Evolutionary conservation across 2,797 vertebrate species (phyloP).

Genomic region (Halcyon smyrnensis): DNA sequence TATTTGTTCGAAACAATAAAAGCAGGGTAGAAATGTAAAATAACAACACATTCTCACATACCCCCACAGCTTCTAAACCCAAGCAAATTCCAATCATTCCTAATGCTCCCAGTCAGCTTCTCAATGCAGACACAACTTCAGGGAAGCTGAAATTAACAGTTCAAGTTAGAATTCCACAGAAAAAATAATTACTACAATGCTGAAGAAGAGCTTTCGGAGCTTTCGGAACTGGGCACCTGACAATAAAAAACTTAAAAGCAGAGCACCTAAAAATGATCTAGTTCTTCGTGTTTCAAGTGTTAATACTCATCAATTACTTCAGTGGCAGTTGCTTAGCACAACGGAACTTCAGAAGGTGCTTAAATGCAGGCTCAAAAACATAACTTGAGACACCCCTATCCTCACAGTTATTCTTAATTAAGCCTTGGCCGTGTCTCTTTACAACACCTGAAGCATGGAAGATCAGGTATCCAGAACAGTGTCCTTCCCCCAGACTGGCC

Average conservation of each 20-base stretch:
- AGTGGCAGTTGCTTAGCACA: not conserved
- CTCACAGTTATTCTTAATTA: not conserved
- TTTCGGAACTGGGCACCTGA: not conserved
- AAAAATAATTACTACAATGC: constrained; percentile 14
- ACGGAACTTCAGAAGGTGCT: not conserved
- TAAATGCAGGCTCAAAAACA: not conserved
- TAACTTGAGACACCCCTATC: not conserved
- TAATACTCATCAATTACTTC: not conserved
- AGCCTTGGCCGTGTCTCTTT: constrained; percentile 17
- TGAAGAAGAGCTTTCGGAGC: not conserved
- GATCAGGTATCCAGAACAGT: constrained; percentile 12
- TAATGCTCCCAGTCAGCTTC: constrained; percentile 59
- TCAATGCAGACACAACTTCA: constrained; percentile 39
- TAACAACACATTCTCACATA: constrained; percentile 31
- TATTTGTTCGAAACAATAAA: constrained; percentile 50
- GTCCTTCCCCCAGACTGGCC: not conserved
- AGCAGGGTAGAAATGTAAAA: constrained; percentile 17
- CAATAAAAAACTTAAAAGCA: not conserved
- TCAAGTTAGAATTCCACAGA: constrained; percentile 60
- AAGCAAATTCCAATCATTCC: constrained; percentile 58
- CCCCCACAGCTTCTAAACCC: constrained; percentile 37
- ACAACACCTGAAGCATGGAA: not conserved
- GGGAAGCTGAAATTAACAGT: constrained; percentile 62
- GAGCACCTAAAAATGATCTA: not conserved
- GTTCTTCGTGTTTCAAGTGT: not conserved